Evolutionary conservation across 2,113 vertebrate species (phyloP), one percentile per base, ranked within the genome.

Genomic region (Toxotes chatareus): DNA sequence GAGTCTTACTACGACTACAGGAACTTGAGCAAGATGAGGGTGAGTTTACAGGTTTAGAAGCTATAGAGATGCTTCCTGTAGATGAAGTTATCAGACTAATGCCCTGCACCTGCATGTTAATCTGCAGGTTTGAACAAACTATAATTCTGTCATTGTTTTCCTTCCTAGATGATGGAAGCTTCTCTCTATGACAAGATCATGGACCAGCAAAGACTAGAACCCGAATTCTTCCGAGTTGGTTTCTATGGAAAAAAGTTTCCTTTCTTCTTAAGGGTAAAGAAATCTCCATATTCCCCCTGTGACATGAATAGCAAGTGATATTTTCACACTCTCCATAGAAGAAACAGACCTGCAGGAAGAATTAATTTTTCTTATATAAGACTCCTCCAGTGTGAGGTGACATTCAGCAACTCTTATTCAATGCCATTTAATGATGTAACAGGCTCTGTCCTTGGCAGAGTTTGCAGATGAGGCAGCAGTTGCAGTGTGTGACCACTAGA

Each of bases 241-340:
- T 99, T 99, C 94, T 99, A 99, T 49, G 98, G 98, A 10, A 99
- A 99, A 84, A 99, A 99, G 84, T 99, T 99, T 77, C 98, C 98
- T 53, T 99, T 99, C 94, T 99, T 99, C 93, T 92, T 99, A 78
- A 91, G 98, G 93, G 98, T 99, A 95, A 96, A 95, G 9, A 73
- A 42, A 59, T 74, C 34, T 76, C 55, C 68, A 56, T 36, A 61
- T 72, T 81, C 55, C 23, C 14, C 57, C 55, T 47, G n/a, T 59
- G 38, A 61, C 42, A 56, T 57, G 11, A 49, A 66, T 65, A 72
- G n/a, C 4, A 32, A 65, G 17, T 57, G 23, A 70, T 32, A 53
- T 42, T 73, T 67, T 68, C 0, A 32, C 47, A 31, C 10, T 78
- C 63, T 61, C 46, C 46, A 63, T 44, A 57, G 82, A 67, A 72